A percentile compares a stretch with the other conserved stretches of the same genome.
These are phyloP conservation scores for Drosophila pectinifera DNA, from an alignment of 1,140 invertebrate species.

Conservation along the genomic window DNA sequence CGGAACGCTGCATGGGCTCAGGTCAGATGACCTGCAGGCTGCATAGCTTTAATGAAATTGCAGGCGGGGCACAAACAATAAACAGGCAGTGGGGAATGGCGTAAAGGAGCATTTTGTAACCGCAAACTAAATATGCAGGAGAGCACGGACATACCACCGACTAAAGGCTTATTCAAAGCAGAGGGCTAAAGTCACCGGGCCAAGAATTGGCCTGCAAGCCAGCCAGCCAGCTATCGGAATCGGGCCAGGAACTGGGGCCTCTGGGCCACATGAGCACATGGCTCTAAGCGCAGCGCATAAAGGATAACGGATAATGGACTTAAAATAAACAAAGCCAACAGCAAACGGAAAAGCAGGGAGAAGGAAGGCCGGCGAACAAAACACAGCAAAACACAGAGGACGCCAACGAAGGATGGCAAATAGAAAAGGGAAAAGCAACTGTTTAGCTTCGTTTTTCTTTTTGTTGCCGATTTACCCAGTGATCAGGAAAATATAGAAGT, in stretches of 20 bases:
- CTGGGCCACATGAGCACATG: slow-evolving; percentile 43
- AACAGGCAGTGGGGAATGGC: background rate
- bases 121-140: slow-evolving; percentile 59
- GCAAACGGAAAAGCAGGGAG: slow-evolving; percentile 43
- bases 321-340: slow-evolving; percentile 64
- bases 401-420: slow-evolving; percentile 29
- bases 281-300: slow-evolving; percentile 59
- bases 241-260: slow-evolving; percentile 20
- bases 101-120: slow-evolving; percentile 1
- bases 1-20: slow-evolving; percentile 8
- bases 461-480: slow-evolving; percentile 42
- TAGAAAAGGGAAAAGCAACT: slow-evolving; percentile 14
- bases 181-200: slow-evolving; percentile 33
- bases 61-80: slow-evolving; percentile 26
- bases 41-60: slow-evolving; percentile 76
- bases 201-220: slow-evolving; percentile 20
- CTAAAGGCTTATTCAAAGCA: slow-evolving; percentile 28
- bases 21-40: slow-evolving; percentile 14
- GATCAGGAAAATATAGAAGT: slow-evolving; percentile 22
- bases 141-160: slow-evolving; percentile 21
- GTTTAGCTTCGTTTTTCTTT: slow-evolving; percentile 35
- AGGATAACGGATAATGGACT: slow-evolving; percentile 76
- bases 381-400: slow-evolving; percentile 31
- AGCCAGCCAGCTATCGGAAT: background rate
- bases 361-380: slow-evolving; percentile 45